A percentile compares a stretch with the other conserved stretches of the same genome.
These are phyloP conservation scores for Corythaixoides concolor DNA, from an alignment of 2,113 vertebrate genomes.

Conservation along the genomic window DNA sequence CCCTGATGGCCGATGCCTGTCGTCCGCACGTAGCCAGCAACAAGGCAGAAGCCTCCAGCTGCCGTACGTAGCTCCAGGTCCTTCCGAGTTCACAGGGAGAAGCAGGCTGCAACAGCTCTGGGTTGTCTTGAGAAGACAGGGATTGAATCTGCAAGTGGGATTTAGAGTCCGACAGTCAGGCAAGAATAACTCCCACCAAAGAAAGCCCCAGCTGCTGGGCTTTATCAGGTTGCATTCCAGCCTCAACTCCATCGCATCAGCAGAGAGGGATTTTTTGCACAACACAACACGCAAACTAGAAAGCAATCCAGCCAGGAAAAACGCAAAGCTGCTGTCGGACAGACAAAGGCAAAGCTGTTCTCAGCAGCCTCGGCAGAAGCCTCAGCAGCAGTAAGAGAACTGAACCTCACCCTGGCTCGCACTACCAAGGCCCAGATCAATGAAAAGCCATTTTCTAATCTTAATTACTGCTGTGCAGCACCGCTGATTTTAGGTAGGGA, in stretches of 20 bases:
- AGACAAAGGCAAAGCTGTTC: background rate
- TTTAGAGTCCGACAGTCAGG: background rate
- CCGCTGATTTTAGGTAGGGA: background rate
- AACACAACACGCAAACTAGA: accelerated
- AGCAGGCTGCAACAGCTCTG: background rate
- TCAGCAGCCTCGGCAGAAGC: background rate
- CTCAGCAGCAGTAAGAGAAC: background rate
- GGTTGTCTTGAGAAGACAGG: background rate
- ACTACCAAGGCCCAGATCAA: background rate
- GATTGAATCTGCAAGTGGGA: background rate
- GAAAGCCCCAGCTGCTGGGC: background rate
- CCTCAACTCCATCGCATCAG: background rate
- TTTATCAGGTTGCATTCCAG: background rate
- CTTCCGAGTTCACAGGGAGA: accelerated
- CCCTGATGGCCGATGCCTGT: background rate
- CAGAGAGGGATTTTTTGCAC: background rate
- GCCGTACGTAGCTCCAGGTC: background rate
- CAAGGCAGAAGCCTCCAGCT: background rate
- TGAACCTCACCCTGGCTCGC: background rate
- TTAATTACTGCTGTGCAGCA: accelerated
- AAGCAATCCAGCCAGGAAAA: background rate
- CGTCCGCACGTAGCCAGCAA: too few species aligned
- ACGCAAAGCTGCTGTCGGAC: background rate
- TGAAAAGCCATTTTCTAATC: background rate
- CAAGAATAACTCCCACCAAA: background rate